Base-by-base conservation (phyloP, 2,113 vertebrate species). In the Litocranius walleri region DNA sequence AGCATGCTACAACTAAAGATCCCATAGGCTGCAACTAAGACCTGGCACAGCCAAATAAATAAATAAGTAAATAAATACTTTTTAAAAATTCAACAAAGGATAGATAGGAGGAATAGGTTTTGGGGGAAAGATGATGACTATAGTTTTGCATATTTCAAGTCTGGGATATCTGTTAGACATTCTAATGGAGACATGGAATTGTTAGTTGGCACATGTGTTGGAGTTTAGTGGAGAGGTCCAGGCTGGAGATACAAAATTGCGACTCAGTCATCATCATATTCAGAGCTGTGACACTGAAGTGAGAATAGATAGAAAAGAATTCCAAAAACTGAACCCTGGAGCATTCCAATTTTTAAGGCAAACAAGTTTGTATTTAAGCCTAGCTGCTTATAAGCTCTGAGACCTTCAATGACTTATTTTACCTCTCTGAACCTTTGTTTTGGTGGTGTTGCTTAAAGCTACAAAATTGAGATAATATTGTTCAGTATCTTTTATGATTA, bases 331-430 rank as follows among this genome's bases (percentile, higher is more conserved):
- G 59, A 88, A 30, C 1, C 3, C 30, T 85, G 45, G 48, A 5
- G 21, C n/a, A 48, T n/a, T 85, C 40, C 57, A 84, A 8, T 74
- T 71, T 71, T 80, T 84, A 95, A 93, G 48, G 45, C 16, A 83
- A 67, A 94, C n/a, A 11, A 17, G 23, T 97, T 89, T 91, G 48
- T 96, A 74, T 95, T 71, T 82, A 57, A 94, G 33, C 33, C 88
- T 93, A 86, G 54, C 57, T 92, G 48, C 25, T 97, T 84, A 59
- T 7, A 94, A 59, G 33, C 57, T 81, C 40, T 64, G 50, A 91
- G 43, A 81, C 15, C n/a, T 88, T 88, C 52, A 12, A 16, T 80
- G 43, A 77, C 29, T 90, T 71, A 85, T 57, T 88, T 95, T 14
- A 74, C 77, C 40, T 96, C 2, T 84, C n/a, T 50, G 84, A 87